A percentile compares a stretch with the other conserved stretches of the same genome.
Evolutionary conservation across 2,888 invertebrate species (phyloP).

Genomic region (Drosophila affinis): DNA sequence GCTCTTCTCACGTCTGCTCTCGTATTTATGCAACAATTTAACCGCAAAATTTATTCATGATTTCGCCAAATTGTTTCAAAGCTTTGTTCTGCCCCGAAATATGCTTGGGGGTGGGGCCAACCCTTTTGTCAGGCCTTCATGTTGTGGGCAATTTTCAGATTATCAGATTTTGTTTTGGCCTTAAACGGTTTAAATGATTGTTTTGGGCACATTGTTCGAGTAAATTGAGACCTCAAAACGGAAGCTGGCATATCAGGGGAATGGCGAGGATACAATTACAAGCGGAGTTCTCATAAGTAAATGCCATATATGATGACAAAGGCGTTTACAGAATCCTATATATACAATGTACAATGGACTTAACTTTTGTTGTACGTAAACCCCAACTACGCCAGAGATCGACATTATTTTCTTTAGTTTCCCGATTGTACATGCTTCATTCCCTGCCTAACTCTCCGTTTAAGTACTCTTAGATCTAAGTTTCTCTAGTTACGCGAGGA

Average conservation of each 20-base stretch:
- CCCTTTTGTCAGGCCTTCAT: conserved; percentile 47
- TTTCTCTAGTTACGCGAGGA: too few relatives aligned
- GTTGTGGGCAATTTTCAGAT: conserved; percentile 72
- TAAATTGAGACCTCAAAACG: conserved; percentile 11
- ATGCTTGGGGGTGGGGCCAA: conserved; percentile 37
- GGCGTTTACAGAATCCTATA: background rate
- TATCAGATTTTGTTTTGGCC: conserved; percentile 68
- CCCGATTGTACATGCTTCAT: too few relatives aligned
- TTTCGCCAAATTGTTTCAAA: conserved; percentile 68
- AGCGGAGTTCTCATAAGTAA: background rate
- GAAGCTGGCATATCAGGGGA: background rate
- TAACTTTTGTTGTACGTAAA: too few relatives aligned
- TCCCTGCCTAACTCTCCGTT: too few relatives aligned
- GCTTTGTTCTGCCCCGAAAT: conserved; percentile 45
- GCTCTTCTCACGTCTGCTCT: conserved; percentile 33
- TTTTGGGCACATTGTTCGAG: conserved; percentile 13
- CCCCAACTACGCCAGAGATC: too few relatives aligned
- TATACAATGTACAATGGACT: too few relatives aligned
- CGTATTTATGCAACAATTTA: conserved; percentile 80
- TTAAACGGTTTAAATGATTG: conserved; percentile 26
- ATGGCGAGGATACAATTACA: background rate
- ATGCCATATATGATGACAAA: background rate
- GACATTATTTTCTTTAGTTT: too few relatives aligned
- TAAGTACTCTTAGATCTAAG: too few relatives aligned
- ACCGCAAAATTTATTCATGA: conserved; percentile 83